Conservation (phyloP, 2,113 vertebrate genomes). For the Tautogolabrus adspersus region DNA sequence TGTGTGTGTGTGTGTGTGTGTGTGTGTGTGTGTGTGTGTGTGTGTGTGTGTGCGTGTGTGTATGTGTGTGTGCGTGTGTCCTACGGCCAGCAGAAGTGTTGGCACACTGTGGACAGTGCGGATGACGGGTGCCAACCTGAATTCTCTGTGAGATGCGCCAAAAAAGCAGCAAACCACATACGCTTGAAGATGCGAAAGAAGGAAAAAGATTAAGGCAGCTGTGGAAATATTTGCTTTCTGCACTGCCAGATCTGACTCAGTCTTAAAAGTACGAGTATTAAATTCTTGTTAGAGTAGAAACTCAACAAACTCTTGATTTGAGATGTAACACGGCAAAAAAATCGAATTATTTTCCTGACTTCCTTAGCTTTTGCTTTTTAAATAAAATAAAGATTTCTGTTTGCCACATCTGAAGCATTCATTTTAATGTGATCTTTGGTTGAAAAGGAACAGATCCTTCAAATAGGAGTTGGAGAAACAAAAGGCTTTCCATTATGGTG, state of each 20-base stretch:
- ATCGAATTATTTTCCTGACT: background rate
- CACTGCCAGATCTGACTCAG: conserved; percentile 6
- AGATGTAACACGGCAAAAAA: background rate
- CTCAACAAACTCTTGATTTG: conserved; percentile 14
- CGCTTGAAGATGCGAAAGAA: conserved; percentile 67
- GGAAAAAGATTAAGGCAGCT: conserved; percentile 61
- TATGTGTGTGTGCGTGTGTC: conserved; percentile 61
- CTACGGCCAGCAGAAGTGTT: conserved; percentile 70
- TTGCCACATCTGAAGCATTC: background rate
- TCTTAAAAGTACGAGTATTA: conserved; percentile 12
- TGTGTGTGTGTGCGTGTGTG: conserved; percentile 28
- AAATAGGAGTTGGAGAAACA: background rate
- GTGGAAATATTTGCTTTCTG: conserved; percentile 57
- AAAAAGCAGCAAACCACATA: conserved; percentile 73
- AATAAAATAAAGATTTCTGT: background rate
- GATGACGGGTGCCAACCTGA: conserved; percentile 71
- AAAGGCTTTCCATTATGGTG: background rate
- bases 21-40: conserved; percentile 34
- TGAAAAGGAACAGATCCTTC: background rate
- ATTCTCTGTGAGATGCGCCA: conserved; percentile 67
- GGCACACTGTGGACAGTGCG: conserved; percentile 56
- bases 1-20: conserved; percentile 37
- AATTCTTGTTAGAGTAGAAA: background rate
- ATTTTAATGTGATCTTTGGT: conserved; percentile 17
- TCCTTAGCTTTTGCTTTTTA: background rate